A percentile compares a stretch with the other conserved stretches of the same genome.
Conservation (phyloP, 2,113 vertebrate species). For the Larimichthys crocea region DNA sequence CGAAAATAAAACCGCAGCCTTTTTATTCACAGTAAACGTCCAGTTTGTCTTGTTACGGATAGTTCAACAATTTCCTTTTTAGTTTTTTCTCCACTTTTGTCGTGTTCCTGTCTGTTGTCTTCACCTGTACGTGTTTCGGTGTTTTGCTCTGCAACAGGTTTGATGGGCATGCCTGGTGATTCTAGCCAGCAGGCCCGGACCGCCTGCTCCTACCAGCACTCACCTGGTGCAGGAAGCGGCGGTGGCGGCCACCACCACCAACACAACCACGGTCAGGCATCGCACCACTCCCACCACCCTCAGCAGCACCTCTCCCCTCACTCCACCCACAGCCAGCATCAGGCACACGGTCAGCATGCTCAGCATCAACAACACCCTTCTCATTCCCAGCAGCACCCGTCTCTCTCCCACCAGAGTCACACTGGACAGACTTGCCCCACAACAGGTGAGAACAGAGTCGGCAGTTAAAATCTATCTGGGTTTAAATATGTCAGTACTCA, state of each 20-base stretch:
- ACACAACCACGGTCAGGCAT: conserved; percentile 67
- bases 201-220: conserved; percentile 89
- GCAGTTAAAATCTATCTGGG: background rate
- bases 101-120: background rate
- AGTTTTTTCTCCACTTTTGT: background rate
- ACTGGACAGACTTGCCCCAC: conserved; percentile 83
- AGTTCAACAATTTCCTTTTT: background rate
- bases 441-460: conserved; percentile 81
- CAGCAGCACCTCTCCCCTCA: conserved; percentile 84
- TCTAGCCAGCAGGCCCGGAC: conserved; percentile 85
- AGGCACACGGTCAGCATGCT: conserved; percentile 64
- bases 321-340: conserved; percentile 74
- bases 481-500: too few relatives aligned
- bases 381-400: conserved; percentile 76
- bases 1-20: background rate
- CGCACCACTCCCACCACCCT: conserved; percentile 79
- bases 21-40: background rate
- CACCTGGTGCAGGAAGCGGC: conserved; percentile 79
- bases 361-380: conserved; percentile 79
- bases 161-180: conserved; percentile 87
- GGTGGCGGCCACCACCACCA: conserved; percentile 82
- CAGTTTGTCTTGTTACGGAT: background rate
- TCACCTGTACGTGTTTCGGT: background rate
- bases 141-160: conserved; percentile 70
- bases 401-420: conserved; percentile 85